Evolutionary conservation across 1,140 invertebrate genomes (phyloP), one percentile per base, ranked within the genome.

Genomic region (Drosophila chauvacae): DNA sequence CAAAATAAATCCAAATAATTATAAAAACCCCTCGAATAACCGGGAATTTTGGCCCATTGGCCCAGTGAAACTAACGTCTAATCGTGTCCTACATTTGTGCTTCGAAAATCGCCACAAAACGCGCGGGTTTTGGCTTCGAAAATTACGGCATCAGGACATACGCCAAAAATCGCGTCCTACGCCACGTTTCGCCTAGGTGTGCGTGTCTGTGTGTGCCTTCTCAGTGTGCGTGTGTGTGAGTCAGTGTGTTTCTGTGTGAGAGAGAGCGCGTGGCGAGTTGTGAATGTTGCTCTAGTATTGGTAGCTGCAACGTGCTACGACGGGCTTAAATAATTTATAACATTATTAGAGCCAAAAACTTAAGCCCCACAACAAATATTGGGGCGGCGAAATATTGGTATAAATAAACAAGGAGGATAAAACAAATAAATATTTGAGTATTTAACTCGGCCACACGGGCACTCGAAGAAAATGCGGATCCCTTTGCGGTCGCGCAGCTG

Each of bases 91-190:
- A 56, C 5, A 20, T 56, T 56, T 39, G 62, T 23, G 35, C 14
- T 26, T 56, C 55, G 56, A 47, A 53, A 55, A 18, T 45, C 23
- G 16, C 16, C 28, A 3, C 11, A 10, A 33, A 53, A 64, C 48
- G 45, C 65, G 35, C 51, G 53, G 76, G 51, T n/a, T 56, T 47
- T 60, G 42, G 70, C 55, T 68, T 58, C 48, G 78, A 84, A 88
- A 88, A 88, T 88, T 88, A 90, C 85, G 85, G 85, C 85, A 88
- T 87, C 77, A 78, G 80, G 60, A 84, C 80, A 90, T 90, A 87
- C 80, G 82, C 80, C 77, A 84, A 84, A 56, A 66, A 81, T 85
- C 77, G 84, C 84, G 84, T 90, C 77, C 85, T 80, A 90, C 74
- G 70, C 77, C 60, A 88, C 83, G 73, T 78, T 72, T 80, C 66